These are phyloP conservation scores for Euschistus heros DNA, from an alignment of 1,140 invertebrate species.

Conservation along the genomic window DNA sequence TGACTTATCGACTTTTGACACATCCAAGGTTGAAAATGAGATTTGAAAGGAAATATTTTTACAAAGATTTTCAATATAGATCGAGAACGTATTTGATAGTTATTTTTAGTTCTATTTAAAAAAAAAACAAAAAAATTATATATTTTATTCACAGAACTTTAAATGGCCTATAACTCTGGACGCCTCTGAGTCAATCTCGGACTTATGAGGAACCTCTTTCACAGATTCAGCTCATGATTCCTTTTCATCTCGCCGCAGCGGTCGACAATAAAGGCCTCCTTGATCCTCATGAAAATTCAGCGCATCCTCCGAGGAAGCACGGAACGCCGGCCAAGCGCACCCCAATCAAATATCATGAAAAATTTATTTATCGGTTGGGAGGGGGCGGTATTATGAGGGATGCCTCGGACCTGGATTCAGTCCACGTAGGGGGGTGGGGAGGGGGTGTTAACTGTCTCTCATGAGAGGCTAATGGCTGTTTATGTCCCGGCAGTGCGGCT, in stretches of 20 bases:
- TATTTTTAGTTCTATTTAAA: too few relatives aligned
- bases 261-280: slow-evolving; percentile 1
- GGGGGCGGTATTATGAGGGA: not conserved
- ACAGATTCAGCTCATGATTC: not conserved
- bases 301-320: not conserved
- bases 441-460: slow-evolving; percentile 10
- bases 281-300: slow-evolving; percentile 16
- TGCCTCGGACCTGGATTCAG: not conserved
- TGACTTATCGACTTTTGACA: too few relatives aligned
- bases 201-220: not conserved
- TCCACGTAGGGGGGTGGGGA: slow-evolving; percentile 5
- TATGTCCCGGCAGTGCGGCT: too few relatives aligned
- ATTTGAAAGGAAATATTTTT: too few relatives aligned
- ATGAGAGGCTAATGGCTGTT: too few relatives aligned
- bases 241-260: not conserved
- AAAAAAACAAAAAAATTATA: too few relatives aligned
- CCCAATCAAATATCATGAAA: slow-evolving; percentile 17
- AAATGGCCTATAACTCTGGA: too few relatives aligned
- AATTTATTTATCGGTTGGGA: slow-evolving; percentile 7
- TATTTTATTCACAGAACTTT: too few relatives aligned
- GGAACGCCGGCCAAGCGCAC: not conserved
- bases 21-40: too few relatives aligned
- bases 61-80: too few relatives aligned
- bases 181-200: not conserved
- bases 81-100: too few relatives aligned